phyloP scores from a whole-genome alignment of 2,113 vertebrate genomes.

The Pluvianellus socialis region DNA sequence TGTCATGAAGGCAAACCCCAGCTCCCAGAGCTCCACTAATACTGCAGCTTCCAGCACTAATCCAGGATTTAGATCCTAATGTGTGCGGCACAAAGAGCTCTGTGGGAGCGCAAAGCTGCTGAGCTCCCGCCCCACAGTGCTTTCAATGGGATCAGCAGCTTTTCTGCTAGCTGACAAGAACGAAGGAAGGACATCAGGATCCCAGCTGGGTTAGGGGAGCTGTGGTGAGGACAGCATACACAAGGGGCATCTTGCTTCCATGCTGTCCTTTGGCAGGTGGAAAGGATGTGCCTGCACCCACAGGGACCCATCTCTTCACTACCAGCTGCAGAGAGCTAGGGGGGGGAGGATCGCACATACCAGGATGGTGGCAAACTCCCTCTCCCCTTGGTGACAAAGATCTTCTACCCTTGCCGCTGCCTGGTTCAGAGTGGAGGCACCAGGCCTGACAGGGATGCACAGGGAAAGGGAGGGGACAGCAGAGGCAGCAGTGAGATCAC shows the following conservation, averaged over 20 bases:
- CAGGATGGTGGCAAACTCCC: neutral
- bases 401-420: neutral
- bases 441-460: neutral
- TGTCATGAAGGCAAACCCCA: neutral
- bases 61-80: constrained; percentile 65
- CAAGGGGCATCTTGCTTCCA: neutral
- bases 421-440: neutral
- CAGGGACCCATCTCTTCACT: neutral
- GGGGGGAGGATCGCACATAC: accelerated
- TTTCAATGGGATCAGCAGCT: constrained; percentile 44
- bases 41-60: constrained; percentile 51
- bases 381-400: neutral
- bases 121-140: neutral
- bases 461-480: neutral
- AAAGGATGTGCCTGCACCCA: neutral
- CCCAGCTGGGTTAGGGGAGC: neutral
- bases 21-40: constrained; percentile 12
- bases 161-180: constrained; percentile 29
- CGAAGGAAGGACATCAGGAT: constrained; percentile 36
- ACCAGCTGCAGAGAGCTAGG: neutral
- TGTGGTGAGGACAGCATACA: neutral
- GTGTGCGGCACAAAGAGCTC: neutral
- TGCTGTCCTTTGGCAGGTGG: neutral
- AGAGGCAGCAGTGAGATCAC: neutral
- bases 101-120: constrained; percentile 31